Conservation (phyloP, 2,797 vertebrate genomes). For the Mergus octosetaceus region DNA sequence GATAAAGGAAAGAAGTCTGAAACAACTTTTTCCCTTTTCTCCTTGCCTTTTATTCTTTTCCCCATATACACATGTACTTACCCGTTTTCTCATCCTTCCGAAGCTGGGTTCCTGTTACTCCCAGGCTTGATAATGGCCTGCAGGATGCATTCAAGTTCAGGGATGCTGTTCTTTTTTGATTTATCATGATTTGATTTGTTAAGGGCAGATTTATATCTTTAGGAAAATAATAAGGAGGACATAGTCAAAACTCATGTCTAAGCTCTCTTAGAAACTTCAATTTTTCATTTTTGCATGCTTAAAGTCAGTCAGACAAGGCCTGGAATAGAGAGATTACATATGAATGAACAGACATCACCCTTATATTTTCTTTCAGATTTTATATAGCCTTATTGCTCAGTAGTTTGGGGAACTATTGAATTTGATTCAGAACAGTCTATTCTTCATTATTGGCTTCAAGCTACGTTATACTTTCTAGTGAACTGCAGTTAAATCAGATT, state of each 20-base stretch:
- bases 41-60: neutral
- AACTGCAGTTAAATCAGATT: slow-evolving; percentile 44
- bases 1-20: neutral
- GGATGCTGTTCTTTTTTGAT: neutral
- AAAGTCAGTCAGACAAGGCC: neutral
- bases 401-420: slow-evolving; percentile 5
- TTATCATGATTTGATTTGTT: neutral
- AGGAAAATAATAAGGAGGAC: neutral
- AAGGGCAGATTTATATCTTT: neutral
- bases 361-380: neutral
- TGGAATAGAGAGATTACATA: neutral
- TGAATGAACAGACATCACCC: neutral
- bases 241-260: neutral
- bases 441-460: slow-evolving; percentile 35
- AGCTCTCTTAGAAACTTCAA: neutral
- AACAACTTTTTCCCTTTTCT: neutral
- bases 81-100: neutral
- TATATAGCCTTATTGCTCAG: neutral
- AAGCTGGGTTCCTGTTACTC: neutral
- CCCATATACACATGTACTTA: fast-evolving
- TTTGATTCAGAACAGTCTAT: neutral
- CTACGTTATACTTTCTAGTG: slow-evolving; percentile 26
- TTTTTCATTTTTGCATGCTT: neutral
- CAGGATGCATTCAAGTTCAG: neutral
- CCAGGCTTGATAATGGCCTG: neutral